Evolutionary conservation across 2,797 vertebrate species (phyloP).

Genomic region (Parotocinclus haroldoi): DNA sequence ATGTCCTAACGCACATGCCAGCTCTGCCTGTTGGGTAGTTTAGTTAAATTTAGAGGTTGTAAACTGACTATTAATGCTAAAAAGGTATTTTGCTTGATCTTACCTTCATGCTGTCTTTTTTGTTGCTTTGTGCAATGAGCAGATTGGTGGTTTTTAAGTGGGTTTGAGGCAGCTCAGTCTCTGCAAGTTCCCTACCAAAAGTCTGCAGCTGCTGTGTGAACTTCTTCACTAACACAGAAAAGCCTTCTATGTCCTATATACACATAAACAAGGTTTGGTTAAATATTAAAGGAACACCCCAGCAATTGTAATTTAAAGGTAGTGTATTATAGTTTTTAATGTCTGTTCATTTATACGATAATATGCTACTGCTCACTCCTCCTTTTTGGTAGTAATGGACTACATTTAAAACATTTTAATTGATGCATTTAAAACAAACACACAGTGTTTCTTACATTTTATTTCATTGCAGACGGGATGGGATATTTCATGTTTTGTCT

Average conservation of each 20-base stretch:
- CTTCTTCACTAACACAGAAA: constrained; percentile 90
- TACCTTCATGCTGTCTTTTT: constrained; percentile 89
- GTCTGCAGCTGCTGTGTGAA: constrained; percentile 88
- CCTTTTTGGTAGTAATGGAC: too few relatives aligned
- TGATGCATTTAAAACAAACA: too few relatives aligned
- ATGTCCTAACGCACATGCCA: constrained; percentile 77
- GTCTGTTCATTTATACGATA: too few relatives aligned
- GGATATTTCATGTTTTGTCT: too few relatives aligned
- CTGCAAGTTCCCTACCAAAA: constrained; percentile 91
- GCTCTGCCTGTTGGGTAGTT: constrained; percentile 74
- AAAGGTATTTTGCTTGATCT: neutral
- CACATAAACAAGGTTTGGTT: neutral
- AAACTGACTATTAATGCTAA: neutral
- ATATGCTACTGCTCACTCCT: too few relatives aligned
- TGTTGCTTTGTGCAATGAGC: constrained; percentile 79
- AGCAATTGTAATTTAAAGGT: too few relatives aligned
- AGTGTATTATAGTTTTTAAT: too few relatives aligned
- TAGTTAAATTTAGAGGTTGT: too few relatives aligned
- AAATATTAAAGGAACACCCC: neutral
- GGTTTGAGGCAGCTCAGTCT: constrained; percentile 90
- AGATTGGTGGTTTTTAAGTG: constrained; percentile 80
- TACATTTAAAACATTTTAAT: too few relatives aligned
- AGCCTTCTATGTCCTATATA: constrained; percentile 80
- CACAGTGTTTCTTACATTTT: too few relatives aligned
- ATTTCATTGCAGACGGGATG: too few relatives aligned